Conservation (phyloP, 2,797 vertebrate genomes). For the Poecilia velifera region DNA sequence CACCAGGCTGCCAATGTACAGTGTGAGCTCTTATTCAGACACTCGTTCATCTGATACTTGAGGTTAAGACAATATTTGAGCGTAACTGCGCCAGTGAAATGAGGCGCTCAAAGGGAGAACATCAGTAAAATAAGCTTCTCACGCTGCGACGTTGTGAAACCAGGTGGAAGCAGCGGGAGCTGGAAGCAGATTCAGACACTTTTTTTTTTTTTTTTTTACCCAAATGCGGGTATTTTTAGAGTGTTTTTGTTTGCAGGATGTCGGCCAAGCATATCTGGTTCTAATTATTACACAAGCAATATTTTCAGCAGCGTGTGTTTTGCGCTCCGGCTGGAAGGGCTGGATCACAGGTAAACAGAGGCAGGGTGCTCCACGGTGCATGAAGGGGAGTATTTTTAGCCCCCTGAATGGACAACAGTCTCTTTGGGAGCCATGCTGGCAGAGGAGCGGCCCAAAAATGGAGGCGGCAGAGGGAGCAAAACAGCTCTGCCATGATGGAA, state of each 20-base stretch:
- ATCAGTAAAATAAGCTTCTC: constrained; percentile 63
- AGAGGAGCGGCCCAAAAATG: constrained; percentile 61
- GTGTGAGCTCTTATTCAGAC: constrained; percentile 14
- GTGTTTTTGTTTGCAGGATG: constrained; percentile 79
- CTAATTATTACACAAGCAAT: constrained; percentile 79
- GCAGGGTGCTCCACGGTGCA: constrained; percentile 70
- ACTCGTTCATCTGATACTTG: constrained; percentile 52
- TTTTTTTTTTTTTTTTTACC: constrained; percentile 8
- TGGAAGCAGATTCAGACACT: constrained; percentile 27
- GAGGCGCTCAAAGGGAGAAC: constrained; percentile 44
- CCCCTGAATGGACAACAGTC: constrained; percentile 80
- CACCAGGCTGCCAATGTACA: constrained; percentile 19
- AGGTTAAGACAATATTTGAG: constrained; percentile 65
- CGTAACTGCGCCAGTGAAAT: constrained; percentile 41
- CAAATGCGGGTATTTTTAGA: constrained; percentile 75
- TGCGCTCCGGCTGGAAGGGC: constrained; percentile 61
- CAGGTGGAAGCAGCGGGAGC: constrained; percentile 58
- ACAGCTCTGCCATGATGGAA: constrained; percentile 73
- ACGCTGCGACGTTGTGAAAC: constrained; percentile 37
- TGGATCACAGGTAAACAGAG: constrained; percentile 79
- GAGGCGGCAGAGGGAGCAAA: constrained; percentile 64
- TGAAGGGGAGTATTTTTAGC: constrained; percentile 81
- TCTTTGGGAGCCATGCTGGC: constrained; percentile 79
- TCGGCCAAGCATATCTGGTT: constrained; percentile 62
- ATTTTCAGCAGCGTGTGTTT: constrained; percentile 78